Evolutionary conservation across 2,888 invertebrate species (phyloP).

Genomic region (Cenopis cana): DNA sequence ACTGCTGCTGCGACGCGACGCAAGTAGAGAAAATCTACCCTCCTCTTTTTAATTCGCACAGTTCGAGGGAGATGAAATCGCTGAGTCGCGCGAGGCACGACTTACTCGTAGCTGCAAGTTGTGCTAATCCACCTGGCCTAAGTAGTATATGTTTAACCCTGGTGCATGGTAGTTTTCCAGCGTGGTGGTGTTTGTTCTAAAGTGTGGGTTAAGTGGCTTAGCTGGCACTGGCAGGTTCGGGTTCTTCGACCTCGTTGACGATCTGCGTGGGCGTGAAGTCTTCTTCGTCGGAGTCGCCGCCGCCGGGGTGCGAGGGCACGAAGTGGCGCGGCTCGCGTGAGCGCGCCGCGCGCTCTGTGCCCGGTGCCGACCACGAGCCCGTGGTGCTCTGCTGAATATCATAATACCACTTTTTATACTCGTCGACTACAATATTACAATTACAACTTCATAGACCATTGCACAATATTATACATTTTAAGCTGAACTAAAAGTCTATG

Average conservation of each 20-base stretch:
- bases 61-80: no score
- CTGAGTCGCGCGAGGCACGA: no score
- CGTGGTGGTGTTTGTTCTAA: neutral
- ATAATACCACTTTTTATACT: neutral
- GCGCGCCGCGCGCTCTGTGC: slow-evolving; percentile 73
- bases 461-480: no score
- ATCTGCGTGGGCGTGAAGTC: slow-evolving; percentile 78
- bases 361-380: slow-evolving; percentile 86
- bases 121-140: no score
- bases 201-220: neutral
- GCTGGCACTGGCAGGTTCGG: slow-evolving; percentile 30
- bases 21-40: no score
- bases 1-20: no score
- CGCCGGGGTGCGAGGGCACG: slow-evolving; percentile 88
- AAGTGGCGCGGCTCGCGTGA: slow-evolving; percentile 83
- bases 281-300: slow-evolving; percentile 87
- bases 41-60: no score
- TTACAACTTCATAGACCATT: no score
- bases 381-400: slow-evolving; percentile 65
- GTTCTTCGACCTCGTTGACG: slow-evolving; percentile 80
- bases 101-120: no score
- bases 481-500: no score
- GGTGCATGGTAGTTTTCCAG: neutral
- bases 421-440: no score
- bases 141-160: no score